Evolutionary conservation across 2,888 invertebrate genomes (phyloP).

Genomic region (Epirrhoe alternata): DNA sequence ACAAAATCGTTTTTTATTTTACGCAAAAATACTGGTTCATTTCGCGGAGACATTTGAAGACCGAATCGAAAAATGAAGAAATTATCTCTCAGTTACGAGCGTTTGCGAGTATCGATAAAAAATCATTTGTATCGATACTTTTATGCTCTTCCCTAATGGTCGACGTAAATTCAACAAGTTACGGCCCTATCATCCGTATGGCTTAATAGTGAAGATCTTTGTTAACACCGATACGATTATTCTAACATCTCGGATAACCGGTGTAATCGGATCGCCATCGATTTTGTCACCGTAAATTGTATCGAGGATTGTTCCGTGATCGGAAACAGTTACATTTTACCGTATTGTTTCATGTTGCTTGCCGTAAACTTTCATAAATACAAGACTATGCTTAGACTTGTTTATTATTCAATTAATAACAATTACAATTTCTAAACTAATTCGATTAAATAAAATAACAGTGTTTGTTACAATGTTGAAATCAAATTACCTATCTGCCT

Average conservation of each 20-base stretch:
- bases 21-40: conserved; percentile 58
- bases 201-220: conserved; percentile 69
- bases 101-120: conserved; percentile 73
- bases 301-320: conserved; percentile 54
- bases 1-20: conserved; percentile 49
- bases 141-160: conserved; percentile 68
- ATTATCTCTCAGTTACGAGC: conserved; percentile 70
- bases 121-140: conserved; percentile 67
- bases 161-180: conserved; percentile 70
- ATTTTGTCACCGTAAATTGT: conserved; percentile 60
- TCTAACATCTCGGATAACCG: conserved; percentile 58
- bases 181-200: conserved; percentile 59
- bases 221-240: conserved; percentile 58
- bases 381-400: conserved; percentile 43
- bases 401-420: background rate
- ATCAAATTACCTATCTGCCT: too few relatives aligned
- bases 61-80: conserved; percentile 68
- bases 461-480: too few relatives aligned
- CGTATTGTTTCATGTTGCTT: conserved; percentile 48
- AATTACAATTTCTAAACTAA: background rate
- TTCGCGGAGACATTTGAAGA: conserved; percentile 46
- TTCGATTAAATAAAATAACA: too few relatives aligned
- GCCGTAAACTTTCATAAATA: conserved; percentile 51
- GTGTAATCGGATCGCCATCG: conserved; percentile 54
- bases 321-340: conserved; percentile 46